Evolutionary conservation across 2,888 invertebrate species (phyloP).

Genomic region (Desoria tigrina): DNA sequence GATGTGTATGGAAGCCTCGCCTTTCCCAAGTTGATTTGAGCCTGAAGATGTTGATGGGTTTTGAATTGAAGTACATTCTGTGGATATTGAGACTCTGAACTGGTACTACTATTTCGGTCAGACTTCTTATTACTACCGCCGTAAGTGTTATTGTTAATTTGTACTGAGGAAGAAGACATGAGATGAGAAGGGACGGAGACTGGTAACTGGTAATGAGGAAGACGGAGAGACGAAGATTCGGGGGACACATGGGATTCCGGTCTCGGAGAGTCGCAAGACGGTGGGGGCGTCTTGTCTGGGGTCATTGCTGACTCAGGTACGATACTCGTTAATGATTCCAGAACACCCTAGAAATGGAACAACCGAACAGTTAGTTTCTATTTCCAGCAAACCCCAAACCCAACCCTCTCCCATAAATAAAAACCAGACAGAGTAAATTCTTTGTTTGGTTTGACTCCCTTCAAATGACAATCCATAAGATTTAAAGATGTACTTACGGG

Average conservation of each 20-base stretch:
- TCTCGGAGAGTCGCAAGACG: slow-evolving; percentile 48
- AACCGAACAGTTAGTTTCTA: neutral
- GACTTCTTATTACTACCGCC: slow-evolving; percentile 44
- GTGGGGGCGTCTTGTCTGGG: slow-evolving; percentile 47
- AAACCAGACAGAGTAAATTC: neutral
- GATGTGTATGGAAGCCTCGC: slow-evolving; percentile 52
- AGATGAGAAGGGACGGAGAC: slow-evolving; percentile 51
- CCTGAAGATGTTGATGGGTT: slow-evolving; percentile 48
- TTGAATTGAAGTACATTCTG: slow-evolving; percentile 45
- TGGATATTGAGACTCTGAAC: slow-evolving; percentile 37
- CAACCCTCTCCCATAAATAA: neutral
- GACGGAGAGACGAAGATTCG: slow-evolving; percentile 47
- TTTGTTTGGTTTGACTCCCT: slow-evolving; percentile 13
- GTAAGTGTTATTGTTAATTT: slow-evolving; percentile 49
- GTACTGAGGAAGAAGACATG: slow-evolving; percentile 52
- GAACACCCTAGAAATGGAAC: slow-evolving; percentile 47
- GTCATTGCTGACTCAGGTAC: slow-evolving; percentile 53
- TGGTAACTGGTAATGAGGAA: slow-evolving; percentile 46
- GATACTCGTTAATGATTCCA: slow-evolving; percentile 54
- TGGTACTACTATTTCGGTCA: slow-evolving; percentile 33
- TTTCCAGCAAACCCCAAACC: neutral
- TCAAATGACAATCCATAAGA: slow-evolving; percentile 5
- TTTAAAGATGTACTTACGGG: slow-evolving; percentile 46
- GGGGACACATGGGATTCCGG: slow-evolving; percentile 38
- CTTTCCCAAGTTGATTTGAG: slow-evolving; percentile 29